These are phyloP conservation scores for Paradisaea rubra DNA, from an alignment of 2,113 vertebrate species.

Conservation along the genomic window DNA sequence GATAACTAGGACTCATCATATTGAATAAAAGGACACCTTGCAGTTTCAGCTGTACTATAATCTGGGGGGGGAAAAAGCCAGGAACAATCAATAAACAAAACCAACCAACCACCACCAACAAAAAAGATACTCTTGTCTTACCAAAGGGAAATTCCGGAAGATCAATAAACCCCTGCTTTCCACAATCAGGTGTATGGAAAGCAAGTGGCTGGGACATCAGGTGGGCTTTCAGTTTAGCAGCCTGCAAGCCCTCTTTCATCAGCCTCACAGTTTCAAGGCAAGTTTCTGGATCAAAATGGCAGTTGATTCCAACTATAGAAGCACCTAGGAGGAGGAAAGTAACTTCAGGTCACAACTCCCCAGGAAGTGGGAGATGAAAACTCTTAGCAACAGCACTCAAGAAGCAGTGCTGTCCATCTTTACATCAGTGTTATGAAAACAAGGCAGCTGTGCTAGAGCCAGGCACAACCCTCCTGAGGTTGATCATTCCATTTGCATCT, in stretches of 20 bases:
- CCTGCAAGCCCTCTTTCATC: slow-evolving; percentile 91
- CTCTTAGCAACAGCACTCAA: background rate
- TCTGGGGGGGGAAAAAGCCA: rapidly evolving
- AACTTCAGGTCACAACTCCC: background rate
- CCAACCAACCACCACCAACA: background rate
- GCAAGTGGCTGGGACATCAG: slow-evolving; percentile 92
- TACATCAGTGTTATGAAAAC: background rate
- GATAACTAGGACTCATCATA: background rate
- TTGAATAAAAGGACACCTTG: background rate
- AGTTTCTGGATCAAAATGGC: slow-evolving; percentile 91
- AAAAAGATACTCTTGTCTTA: slow-evolving; percentile 53
- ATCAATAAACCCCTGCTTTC: slow-evolving; percentile 93
- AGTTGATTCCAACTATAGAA: slow-evolving; percentile 90
- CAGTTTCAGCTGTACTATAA: background rate
- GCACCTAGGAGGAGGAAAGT: slow-evolving; percentile 77
- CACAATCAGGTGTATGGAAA: slow-evolving; percentile 91
- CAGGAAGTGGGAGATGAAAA: background rate
- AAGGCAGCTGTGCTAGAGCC: background rate
- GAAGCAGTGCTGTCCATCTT: background rate
- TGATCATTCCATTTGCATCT: background rate
- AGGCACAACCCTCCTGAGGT: background rate
- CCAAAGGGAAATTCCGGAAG: slow-evolving; percentile 95
- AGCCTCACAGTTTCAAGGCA: slow-evolving; percentile 83
- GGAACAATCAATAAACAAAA: background rate
- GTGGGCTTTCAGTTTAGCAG: slow-evolving; percentile 85